phyloP scores from a whole-genome alignment of 1,140 invertebrate species.

The Elymnias hypermnestra region DNA sequence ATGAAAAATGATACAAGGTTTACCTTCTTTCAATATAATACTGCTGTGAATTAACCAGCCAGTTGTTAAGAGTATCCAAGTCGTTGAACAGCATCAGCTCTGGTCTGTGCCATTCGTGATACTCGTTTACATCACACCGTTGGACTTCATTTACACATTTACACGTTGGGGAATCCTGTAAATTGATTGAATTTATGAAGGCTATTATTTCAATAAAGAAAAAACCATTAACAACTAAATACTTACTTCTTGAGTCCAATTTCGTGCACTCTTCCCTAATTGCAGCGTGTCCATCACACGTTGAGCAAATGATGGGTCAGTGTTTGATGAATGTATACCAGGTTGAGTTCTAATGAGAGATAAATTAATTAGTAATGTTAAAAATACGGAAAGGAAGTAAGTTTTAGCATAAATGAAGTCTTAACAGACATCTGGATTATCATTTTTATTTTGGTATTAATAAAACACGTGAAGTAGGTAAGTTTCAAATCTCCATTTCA shows the following conservation, averaged over 20 bases:
- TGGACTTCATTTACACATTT: constrained; percentile 36
- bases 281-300: constrained; percentile 30
- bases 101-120: constrained; percentile 17
- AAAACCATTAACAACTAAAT: background rate
- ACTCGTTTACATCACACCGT: constrained; percentile 31
- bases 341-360: constrained; percentile 31
- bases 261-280: constrained; percentile 23
- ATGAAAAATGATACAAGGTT: no score
- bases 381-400: background rate
- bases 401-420: no score
- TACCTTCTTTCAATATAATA: constrained; percentile 79
- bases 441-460: no score
- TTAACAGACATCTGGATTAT: no score
- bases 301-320: constrained; percentile 31
- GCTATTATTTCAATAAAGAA: no score
- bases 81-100: constrained; percentile 45
- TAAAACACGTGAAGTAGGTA: no score
- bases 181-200: background rate
- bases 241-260: constrained; percentile 44
- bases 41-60: constrained; percentile 78
- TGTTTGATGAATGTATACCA: constrained; percentile 23
- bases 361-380: constrained; percentile 4
- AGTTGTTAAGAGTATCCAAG: constrained; percentile 56
- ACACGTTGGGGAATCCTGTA: constrained; percentile 48
- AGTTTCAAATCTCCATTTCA: no score